Base-by-base conservation (phyloP, 2,113 vertebrate species). In the Helogale parvula region DNA sequence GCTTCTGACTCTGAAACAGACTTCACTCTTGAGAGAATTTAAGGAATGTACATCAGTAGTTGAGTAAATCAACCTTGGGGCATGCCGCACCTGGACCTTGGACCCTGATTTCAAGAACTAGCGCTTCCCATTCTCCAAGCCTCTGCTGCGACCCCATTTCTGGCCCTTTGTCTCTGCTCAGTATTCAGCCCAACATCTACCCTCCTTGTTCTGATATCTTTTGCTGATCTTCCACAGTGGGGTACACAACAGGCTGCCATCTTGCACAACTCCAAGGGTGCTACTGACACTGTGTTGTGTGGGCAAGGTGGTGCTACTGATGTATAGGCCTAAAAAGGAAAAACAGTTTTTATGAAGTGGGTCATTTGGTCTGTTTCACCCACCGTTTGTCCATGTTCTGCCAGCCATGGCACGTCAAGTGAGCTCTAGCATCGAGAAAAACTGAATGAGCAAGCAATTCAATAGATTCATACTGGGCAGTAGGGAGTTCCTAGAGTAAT, bases 161-260 rank as follows among this genome's bases (percentile, higher is more conserved):
- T 27, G 35, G 45, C 57, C 2, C 35, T 12, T 1, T 9, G 6
- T 52, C 90, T 90, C 79, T 2, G 25, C 54, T 57, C 29, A 60
- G 41, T 1, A 6, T 38, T 50, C 47, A 63, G 7, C 35, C 21
- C 5, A 2, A 1, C 13, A 3, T 45, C 80, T 50, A 0, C 3
- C 8, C 89, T 31, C 5, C 65, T 65, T 7, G 0, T 31, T 60
- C 29, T 13, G 4, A 54, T 38, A 8, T 11, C 68, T 93, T 4
- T 41, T 3, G 50, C 38, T 9, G 33, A 38, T 3, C 85, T 47
- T 11, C 17, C 2, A 0, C 5, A 4, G n/a, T 54, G 63, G 50
- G 15, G 54, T 23, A 7, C 10, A 33, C 12, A 4, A 41, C 17
- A 21, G 31, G 7, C 54, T 52, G 1, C 8, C 57, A 17, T 52